phyloP scores from a whole-genome alignment of 2,113 vertebrate species.

The Plotosus lineatus region DNA sequence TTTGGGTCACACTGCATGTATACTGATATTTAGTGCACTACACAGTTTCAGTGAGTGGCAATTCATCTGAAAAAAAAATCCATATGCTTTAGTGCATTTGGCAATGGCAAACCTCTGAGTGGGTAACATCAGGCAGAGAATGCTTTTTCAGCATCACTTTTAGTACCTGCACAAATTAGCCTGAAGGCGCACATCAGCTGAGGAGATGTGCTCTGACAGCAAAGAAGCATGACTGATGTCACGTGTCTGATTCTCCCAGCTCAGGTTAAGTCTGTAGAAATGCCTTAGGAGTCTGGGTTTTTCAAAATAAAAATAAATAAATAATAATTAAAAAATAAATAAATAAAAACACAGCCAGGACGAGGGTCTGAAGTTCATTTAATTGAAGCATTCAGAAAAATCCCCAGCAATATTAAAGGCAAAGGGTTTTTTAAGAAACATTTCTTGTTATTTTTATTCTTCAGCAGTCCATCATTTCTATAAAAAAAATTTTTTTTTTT shows the following conservation, averaged over 20 bases:
- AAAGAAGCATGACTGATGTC: slow-evolving; percentile 46
- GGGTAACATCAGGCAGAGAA: slow-evolving; percentile 26
- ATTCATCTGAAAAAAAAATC: not conserved
- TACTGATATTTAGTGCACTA: not conserved
- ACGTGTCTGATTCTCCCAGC: slow-evolving; percentile 25
- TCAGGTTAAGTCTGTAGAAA: slow-evolving; percentile 17
- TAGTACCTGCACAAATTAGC: slow-evolving; percentile 47
- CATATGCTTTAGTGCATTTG: slow-evolving; percentile 1
- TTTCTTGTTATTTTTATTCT: too few relatives aligned
- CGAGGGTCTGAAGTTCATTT: not conserved
- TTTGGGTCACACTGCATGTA: not conserved
- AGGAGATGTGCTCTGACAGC: slow-evolving; percentile 45
- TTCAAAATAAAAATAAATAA: not conserved
- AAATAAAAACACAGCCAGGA: not conserved
- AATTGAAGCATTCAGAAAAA: not conserved
- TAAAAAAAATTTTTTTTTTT: too few relatives aligned
- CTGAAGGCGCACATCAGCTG: slow-evolving; percentile 40
- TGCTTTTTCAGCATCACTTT: slow-evolving; percentile 40
- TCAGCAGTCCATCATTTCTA: too few relatives aligned
- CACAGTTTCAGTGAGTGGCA: not conserved
- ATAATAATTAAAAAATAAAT: too few relatives aligned
- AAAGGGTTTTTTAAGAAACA: too few relatives aligned
- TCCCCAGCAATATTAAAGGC: not conserved
- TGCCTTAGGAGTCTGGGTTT: not conserved
- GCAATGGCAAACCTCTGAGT: not conserved